Evolutionary conservation across 2,113 vertebrate genomes (phyloP).

Genomic region (Vombatus ursinus): DNA sequence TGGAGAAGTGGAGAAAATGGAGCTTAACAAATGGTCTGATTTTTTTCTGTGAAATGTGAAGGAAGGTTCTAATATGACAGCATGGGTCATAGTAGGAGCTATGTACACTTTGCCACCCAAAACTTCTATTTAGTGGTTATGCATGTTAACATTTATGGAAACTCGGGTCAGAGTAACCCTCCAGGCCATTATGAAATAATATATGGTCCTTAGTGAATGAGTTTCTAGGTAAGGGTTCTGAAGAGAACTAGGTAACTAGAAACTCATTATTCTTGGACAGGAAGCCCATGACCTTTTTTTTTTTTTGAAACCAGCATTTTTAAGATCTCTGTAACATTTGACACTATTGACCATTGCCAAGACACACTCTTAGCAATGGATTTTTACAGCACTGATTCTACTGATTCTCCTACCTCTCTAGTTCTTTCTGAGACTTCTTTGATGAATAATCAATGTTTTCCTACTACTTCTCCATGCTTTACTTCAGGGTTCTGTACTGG

Average conservation of each 20-base stretch:
- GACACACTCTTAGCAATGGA: neutral
- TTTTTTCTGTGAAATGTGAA: neutral
- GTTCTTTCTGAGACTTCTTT: neutral
- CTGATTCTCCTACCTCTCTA: neutral
- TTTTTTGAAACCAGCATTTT: neutral
- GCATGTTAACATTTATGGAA: neutral
- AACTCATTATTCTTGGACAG: neutral
- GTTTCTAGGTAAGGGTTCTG: neutral
- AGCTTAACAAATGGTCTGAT: neutral
- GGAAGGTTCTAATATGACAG: neutral
- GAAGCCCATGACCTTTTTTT: neutral
- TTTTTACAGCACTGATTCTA: neutral
- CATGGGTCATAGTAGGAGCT: neutral
- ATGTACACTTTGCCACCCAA: neutral
- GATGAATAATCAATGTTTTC: neutral
- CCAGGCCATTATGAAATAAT: neutral
- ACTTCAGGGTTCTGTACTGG: neutral
- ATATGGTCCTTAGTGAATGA: neutral
- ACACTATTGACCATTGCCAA: neutral
- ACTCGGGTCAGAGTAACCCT: neutral
- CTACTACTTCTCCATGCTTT: neutral
- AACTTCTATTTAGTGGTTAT: neutral
- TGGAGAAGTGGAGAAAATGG: neutral
- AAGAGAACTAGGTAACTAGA: neutral
- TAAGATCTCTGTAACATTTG: neutral